phyloP scores from a whole-genome alignment of 2,888 invertebrate species.

The Ariolimax columbianus region DNA sequence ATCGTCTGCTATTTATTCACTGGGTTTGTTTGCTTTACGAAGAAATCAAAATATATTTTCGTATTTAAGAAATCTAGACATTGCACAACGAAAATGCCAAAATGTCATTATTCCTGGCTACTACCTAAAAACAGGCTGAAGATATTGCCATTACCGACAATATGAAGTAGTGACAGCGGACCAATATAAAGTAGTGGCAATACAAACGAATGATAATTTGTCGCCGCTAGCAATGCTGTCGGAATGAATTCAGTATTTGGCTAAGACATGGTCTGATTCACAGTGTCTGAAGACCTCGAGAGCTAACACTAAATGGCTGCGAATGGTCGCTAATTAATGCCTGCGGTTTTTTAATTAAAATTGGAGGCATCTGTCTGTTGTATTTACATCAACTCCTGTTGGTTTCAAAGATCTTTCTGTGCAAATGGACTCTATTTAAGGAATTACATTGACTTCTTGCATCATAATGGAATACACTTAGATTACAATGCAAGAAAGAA shows the following conservation, averaged over 20 bases:
- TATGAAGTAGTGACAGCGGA: neutral
- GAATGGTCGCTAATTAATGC: conserved; percentile 1
- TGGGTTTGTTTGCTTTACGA: no score
- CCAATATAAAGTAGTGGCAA: no score
- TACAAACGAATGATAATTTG: no score
- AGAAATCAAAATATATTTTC: neutral
- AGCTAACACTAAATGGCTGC: neutral
- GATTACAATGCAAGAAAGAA: no score
- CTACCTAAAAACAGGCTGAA: neutral
- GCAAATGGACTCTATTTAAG: neutral
- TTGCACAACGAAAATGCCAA: neutral
- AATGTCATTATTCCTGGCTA: neutral
- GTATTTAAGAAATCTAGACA: neutral
- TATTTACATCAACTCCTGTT: neutral
- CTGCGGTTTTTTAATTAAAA: conserved; percentile 1
- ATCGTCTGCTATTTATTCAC: no score
- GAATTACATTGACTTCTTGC: no score
- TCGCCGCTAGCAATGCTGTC: neutral
- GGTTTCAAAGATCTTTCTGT: neutral
- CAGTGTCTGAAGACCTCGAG: conserved; percentile 5
- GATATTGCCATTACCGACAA: neutral
- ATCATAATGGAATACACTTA: neutral
- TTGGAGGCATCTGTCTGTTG: neutral
- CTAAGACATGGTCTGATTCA: neutral
- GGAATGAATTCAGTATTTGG: neutral